Base-by-base conservation (phyloP, 2,888 invertebrate genomes). In the Aphrophora alni region DNA sequence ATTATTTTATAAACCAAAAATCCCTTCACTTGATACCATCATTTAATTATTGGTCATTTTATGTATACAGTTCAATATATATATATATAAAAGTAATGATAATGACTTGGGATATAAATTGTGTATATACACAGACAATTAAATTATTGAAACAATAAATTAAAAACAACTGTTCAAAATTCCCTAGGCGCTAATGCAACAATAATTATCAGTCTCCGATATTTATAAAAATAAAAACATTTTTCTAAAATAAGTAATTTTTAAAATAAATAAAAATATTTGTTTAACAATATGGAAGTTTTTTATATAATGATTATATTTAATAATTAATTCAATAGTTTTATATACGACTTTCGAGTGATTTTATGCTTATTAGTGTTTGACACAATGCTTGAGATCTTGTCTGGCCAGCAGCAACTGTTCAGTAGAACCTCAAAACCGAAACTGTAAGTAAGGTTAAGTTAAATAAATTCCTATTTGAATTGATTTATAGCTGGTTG, bases 171-270 rank as follows among this genome's bases (percentile, higher is more conserved):
- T 59, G 59, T 21, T 59, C 5, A 59, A 59, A 59, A 21, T 21
- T 14, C 59, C 21, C 59, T 59, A 59, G 2, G 12, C 44, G 14
- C 59, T 59, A 59, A 59, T 59, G 59, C 59, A 59, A 59, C 59
- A 59, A 59, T 59, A 59, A 59, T 44, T 44, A 44, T 59, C 59
- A 59, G 59, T 59, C 59, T 59, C 59, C n/a, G 59, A 59, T 59
- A 7, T 59, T 59, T 59, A 59, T 59, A 59, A 59, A 59, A 59
- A 59, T 59, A 59, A 59, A 59, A 59, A 59, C 59, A 21, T 44
- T 59, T 59, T 59, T 59, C n/a, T 59, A 59, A 59, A 59, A 21
- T n/a, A n/a, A n/a, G n/a, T 59, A 59, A 59, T 59, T 59, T 59
- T 21, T 5, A 59, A 59, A 59, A 59, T 59, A 59, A 59, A 59